Conservation (phyloP, 35 echinoderm and acorn worm genomes). For the Chiridota heheva region DNA sequence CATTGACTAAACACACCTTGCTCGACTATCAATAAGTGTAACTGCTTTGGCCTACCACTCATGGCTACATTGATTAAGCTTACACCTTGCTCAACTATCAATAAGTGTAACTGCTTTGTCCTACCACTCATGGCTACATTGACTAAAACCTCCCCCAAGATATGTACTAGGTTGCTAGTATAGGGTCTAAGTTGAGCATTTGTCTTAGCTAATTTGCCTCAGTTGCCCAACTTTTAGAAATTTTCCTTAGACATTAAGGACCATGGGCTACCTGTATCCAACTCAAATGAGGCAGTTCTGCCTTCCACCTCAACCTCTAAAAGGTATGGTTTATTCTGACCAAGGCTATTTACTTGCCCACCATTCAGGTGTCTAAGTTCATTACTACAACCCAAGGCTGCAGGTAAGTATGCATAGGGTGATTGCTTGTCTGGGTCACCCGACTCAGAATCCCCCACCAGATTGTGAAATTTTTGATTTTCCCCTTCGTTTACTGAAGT, state of each 20-base stretch:
- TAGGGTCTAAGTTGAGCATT: background rate
- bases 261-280: background rate
- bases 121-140: background rate
- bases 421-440: too few species aligned
- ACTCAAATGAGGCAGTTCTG: background rate
- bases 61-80: too few species aligned
- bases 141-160: background rate
- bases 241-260: constrained; percentile 1
- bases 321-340: background rate
- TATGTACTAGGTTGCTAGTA: background rate
- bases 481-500: background rate
- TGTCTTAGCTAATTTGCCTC: background rate
- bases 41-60: too few species aligned
- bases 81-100: background rate
- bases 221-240: background rate
- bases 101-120: background rate
- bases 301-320: background rate
- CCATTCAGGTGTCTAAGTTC: too few species aligned
- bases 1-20: too few species aligned
- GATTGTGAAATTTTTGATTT: too few species aligned
- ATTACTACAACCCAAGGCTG: too few species aligned
- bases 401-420: too few species aligned
- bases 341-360: background rate
- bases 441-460: too few species aligned
- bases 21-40: too few species aligned